Conservation (phyloP, 2,888 invertebrate species). For the Cosmorhoe ocellata region DNA sequence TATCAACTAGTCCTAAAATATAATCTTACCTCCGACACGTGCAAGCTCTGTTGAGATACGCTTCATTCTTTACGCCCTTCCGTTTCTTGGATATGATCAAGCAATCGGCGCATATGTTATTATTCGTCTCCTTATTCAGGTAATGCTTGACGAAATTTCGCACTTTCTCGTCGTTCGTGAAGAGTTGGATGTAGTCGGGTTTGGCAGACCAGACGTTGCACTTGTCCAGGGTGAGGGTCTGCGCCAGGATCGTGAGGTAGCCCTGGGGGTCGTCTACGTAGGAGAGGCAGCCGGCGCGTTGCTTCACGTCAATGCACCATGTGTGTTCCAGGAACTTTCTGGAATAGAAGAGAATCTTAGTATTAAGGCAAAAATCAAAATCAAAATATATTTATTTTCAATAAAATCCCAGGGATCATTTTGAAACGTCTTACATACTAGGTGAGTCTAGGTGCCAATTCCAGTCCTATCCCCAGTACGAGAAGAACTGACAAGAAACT, state of each 20-base stretch:
- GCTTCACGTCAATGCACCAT: slow-evolving; percentile 91
- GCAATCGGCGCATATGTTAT: slow-evolving; percentile 50
- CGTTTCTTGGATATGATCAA: slow-evolving; percentile 43
- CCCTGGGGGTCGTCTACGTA: slow-evolving; percentile 93
- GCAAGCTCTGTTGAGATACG: slow-evolving; percentile 46
- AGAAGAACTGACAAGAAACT: no score
- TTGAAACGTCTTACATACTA: no score
- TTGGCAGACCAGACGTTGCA: slow-evolving; percentile 86
- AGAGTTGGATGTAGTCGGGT: slow-evolving; percentile 86
- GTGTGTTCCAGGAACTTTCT: slow-evolving; percentile 86
- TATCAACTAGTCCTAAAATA: no score
- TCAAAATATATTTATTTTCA: no score
- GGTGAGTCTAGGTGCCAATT: no score
- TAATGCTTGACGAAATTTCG: slow-evolving; percentile 87
- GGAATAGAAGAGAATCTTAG: slow-evolving; percentile 33
- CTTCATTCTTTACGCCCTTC: slow-evolving; percentile 47
- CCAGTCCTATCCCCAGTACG: no score
- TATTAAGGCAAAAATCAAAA: no score
- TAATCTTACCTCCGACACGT: slow-evolving; percentile 45
- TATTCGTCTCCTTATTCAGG: slow-evolving; percentile 57
- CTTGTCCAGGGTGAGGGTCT: slow-evolving; percentile 89
- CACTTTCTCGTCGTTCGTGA: slow-evolving; percentile 88
- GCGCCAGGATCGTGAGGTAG: slow-evolving; percentile 89
- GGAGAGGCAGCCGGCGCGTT: slow-evolving; percentile 93
- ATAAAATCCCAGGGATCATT: no score